phyloP scores from a whole-genome alignment of 2,113 vertebrate species.

The Zapus hudsonius region DNA sequence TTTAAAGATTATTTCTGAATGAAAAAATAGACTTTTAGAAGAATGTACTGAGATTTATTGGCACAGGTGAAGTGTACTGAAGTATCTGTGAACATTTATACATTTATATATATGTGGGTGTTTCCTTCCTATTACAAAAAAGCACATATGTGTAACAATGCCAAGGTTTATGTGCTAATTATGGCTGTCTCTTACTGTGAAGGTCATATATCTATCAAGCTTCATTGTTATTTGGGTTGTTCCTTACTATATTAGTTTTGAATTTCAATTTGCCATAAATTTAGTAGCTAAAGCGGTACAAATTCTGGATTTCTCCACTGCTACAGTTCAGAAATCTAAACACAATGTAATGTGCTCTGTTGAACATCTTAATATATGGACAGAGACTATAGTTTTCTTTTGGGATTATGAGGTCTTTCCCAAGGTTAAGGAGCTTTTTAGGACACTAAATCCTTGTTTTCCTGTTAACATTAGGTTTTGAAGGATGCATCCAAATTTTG shows the following conservation, averaged over 20 bases:
- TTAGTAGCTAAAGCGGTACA: not conserved
- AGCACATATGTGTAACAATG: not conserved
- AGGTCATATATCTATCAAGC: no score
- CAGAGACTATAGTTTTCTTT: not conserved
- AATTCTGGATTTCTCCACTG: not conserved
- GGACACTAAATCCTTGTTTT: not conserved
- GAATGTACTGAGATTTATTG: not conserved
- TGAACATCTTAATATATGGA: not conserved
- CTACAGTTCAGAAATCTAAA: not conserved
- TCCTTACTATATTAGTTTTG: not conserved
- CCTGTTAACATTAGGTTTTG: not conserved
- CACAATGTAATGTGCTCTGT: not conserved
- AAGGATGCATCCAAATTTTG: not conserved
- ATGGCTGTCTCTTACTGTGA: no score
- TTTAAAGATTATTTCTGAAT: not conserved
- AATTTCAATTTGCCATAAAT: not conserved
- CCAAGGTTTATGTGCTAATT: no score
- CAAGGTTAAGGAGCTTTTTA: not conserved
- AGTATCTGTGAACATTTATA: not conserved
- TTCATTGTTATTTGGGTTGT: not conserved
- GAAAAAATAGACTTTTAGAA: not conserved
- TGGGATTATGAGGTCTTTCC: not conserved
- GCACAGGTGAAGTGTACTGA: not conserved
- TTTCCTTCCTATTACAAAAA: not conserved
- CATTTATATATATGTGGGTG: not conserved